Evolutionary conservation across 1,140 invertebrate species (phyloP), one percentile per base, ranked within the genome.

Genomic region (Polyergus mexicanus): DNA sequence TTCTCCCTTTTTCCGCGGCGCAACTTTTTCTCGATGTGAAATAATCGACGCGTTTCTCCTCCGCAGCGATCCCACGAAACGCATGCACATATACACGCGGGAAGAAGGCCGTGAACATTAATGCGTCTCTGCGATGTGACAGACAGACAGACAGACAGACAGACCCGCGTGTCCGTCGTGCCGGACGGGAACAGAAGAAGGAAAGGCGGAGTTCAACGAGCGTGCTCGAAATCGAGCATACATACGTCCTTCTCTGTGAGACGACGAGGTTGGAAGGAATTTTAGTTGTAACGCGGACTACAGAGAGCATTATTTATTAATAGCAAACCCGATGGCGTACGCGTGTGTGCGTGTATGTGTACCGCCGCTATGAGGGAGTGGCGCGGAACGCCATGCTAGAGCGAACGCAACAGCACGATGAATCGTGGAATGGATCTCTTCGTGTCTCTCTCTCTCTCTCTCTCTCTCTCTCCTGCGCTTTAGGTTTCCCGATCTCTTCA

Each of bases 221-320:
- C 65, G 66, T 60, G 68, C 44, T 83, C 54, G 68, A 83, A 72
- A 83, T 83, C 54, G 54, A 62, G 78, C 44, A 72, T 83, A 72
- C 32, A n/a, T n/a, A 28, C 78, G 69, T 81, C 78, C 22, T 19
- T 51, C 47, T 51, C 38, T 22, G 62, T 19, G 28, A 47, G 58
- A 63, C 72, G 19, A 28, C 75, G 25, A 44, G 51, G 25, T 35
- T 35, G 54, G 38, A 60, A 74, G 68, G 68, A 83, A 83, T 83
- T 89, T 90, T 89, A 85, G 88, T 90, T 84, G 81, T 90, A 89
- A 90, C 72, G 88, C 86, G 81, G 69, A 87, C 85, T 89, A 89
- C 76, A 72, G 80, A 81, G 88, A 85, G 38, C 85, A 89, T 90
- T 90, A 90, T 90, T 90, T 90, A 90, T 90, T 90, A 90, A 90